These are phyloP conservation scores for Sminthurides aquaticus DNA, from an alignment of 2,888 invertebrate species.

Conservation along the genomic window DNA sequence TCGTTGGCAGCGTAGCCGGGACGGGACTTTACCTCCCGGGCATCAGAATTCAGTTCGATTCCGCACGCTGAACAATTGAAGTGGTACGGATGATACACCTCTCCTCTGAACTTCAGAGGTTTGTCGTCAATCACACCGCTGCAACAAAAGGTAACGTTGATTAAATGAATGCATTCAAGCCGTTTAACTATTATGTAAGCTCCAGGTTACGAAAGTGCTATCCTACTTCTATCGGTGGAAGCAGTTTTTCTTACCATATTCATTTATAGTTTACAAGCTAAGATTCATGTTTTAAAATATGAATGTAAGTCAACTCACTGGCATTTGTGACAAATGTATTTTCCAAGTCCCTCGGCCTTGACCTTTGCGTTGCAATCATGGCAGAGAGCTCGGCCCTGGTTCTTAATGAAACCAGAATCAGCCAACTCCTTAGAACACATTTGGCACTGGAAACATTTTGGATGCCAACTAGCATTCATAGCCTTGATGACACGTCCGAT, in stretches of 20 bases:
- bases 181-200: no score
- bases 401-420: conserved; percentile 93
- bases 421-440: conserved; percentile 85
- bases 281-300: not conserved
- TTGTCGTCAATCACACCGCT: conserved; percentile 80
- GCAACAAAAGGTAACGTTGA: conserved; percentile 45
- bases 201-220: no score
- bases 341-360: conserved; percentile 88
- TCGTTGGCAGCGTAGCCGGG: conserved; percentile 85
- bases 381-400: conserved; percentile 76
- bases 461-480: conserved; percentile 99
- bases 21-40: conserved; percentile 86
- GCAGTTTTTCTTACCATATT: no score
- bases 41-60: conserved; percentile 87
- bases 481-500: conserved; percentile 99
- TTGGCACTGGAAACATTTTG: conserved; percentile 93
- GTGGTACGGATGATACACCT: conserved; percentile 98
- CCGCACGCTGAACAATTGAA: conserved; percentile 93
- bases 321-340: conserved; percentile 97
- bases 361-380: conserved; percentile 94
- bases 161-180: no score
- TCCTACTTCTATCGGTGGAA: no score
- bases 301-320: conserved; percentile 61
- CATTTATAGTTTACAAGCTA: not conserved
- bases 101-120: conserved; percentile 83